These are phyloP conservation scores for Drosophila kanapiae DNA, from an alignment of 1,140 invertebrate species.

Conservation along the genomic window DNA sequence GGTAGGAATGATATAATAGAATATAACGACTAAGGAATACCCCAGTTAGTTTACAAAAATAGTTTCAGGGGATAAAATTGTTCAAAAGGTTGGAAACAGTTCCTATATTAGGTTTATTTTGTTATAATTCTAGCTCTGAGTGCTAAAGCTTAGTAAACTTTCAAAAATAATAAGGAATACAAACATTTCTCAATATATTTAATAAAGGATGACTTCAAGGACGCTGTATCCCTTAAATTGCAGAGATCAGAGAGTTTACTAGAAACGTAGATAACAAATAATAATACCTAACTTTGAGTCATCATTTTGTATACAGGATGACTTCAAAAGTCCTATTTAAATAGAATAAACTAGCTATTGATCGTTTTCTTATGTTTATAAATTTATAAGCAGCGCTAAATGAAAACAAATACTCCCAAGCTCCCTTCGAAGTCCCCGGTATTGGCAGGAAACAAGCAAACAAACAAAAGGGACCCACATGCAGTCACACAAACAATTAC, in stretches of 20 bases:
- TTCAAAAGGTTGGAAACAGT: no score
- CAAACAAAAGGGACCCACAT: slow-evolving; percentile 9
- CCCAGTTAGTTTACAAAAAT: no score
- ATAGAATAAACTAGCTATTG: neutral
- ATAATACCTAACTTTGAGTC: neutral
- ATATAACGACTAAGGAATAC: neutral
- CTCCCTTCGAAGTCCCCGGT: neutral
- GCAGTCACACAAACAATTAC: slow-evolving; percentile 69
- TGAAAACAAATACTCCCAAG: neutral
- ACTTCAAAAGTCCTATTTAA: neutral
- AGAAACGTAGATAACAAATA: neutral
- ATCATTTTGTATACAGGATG: neutral
- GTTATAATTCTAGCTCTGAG: no score
- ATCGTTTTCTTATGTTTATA: no score
- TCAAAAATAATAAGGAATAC: no score
- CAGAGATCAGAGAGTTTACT: no score
- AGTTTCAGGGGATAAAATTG: neutral
- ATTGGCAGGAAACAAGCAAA: slow-evolving; percentile 15
- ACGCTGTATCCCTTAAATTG: neutral
- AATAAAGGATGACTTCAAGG: neutral
- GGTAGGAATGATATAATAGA: neutral
- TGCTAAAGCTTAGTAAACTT: neutral
- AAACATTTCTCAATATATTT: no score
- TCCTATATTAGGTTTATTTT: no score
- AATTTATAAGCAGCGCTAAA: no score